Percentiles rank a stretch among this genome's conserved stretches.
Conservation (phyloP, 2,888 invertebrate genomes). For the Sinhomidia bicolor region DNA sequence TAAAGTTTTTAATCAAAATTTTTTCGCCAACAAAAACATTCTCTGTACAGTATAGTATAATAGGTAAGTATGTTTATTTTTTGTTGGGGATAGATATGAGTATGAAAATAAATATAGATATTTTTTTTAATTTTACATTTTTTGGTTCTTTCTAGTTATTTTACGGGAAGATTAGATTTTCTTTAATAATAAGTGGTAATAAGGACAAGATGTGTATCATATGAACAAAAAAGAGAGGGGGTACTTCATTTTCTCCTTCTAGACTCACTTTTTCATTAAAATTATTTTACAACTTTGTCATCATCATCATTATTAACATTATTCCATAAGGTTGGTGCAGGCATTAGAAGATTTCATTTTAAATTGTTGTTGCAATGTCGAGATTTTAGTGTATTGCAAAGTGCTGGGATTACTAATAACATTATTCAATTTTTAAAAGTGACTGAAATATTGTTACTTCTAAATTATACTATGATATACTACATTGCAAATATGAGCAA, state of each 20-base stretch:
- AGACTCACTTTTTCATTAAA: constrained; percentile 61
- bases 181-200: neutral
- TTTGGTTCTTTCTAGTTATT: neutral
- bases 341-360: too few species aligned
- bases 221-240: neutral
- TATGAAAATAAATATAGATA: too few species aligned
- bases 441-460: too few species aligned
- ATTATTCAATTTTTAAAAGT: too few species aligned
- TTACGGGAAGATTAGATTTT: constrained; percentile 31
- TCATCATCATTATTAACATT: too few species aligned
- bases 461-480: too few species aligned
- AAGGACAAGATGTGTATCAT: too few species aligned
- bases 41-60: neutral
- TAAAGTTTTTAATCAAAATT: constrained; percentile 79
- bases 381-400: too few species aligned
- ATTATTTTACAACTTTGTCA: constrained; percentile 51
- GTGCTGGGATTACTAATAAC: too few species aligned
- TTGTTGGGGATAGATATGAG: neutral
- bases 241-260: constrained; percentile 9
- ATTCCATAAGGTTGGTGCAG: constrained; percentile 29
- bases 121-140: neutral
- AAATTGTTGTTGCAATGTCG: too few species aligned
- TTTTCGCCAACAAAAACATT: constrained; percentile 58
- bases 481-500: too few species aligned
- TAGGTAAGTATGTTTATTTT: neutral